phyloP scores from a whole-genome alignment of 2,113 vertebrate species.

The Nycticryphes semicollaris region DNA sequence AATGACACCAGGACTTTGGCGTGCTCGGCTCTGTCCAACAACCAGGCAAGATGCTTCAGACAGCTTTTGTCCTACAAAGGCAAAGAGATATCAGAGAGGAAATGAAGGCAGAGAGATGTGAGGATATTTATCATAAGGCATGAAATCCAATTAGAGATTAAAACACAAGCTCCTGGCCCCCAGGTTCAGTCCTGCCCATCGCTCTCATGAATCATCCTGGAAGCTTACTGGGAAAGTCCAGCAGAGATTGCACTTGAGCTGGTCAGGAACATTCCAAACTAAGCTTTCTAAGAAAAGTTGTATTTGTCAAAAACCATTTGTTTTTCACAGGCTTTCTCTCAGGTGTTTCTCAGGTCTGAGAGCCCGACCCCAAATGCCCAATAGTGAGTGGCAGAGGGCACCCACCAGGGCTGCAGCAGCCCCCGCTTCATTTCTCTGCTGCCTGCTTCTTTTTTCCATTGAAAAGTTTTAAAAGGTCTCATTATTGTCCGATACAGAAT shows the following conservation, averaged over 20 bases:
- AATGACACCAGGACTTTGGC: neutral
- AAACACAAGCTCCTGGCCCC: neutral
- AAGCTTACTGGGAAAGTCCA: neutral
- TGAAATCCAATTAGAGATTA: neutral
- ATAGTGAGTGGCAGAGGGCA: neutral
- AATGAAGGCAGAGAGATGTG: neutral
- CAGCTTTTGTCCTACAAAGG: neutral
- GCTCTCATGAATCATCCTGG: neutral
- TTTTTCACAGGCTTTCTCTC: neutral
- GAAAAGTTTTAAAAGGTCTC: constrained; percentile 2
- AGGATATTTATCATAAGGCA: neutral
- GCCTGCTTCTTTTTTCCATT: neutral
- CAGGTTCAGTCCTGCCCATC: neutral
- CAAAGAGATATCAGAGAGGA: neutral
- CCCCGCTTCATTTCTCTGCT: neutral
- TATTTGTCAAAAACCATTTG: neutral
- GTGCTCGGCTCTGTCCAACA: neutral
- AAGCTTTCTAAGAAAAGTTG: neutral
- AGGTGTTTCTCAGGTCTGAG: neutral
- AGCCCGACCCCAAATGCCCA: neutral
- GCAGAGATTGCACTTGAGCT: neutral
- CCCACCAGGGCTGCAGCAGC: neutral
- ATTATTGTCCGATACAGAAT: neutral
- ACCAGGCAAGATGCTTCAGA: neutral
- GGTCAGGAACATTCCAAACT: neutral